Percentiles rank a stretch among this genome's conserved stretches.
These are phyloP conservation scores for Chloroceryle amazona DNA, from an alignment of 2,797 vertebrate species.

Conservation along the genomic window DNA sequence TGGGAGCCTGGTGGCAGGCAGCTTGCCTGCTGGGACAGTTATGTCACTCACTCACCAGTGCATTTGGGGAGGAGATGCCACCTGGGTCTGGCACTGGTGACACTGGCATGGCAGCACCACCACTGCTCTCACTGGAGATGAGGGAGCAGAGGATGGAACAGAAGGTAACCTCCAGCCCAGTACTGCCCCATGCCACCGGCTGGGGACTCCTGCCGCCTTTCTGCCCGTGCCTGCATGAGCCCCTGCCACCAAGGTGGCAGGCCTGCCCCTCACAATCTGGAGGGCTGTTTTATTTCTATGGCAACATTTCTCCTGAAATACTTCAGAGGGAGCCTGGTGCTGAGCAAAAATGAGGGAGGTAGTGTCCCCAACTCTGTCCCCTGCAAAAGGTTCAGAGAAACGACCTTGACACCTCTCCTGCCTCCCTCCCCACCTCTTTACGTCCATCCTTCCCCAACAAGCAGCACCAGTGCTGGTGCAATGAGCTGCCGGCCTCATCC, in stretches of 20 bases:
- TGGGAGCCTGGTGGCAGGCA: not conserved
- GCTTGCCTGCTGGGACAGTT: not conserved
- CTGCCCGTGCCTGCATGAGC: not conserved
- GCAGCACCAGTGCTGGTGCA: rapidly evolving
- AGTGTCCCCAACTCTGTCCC: not conserved
- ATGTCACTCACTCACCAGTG: not conserved
- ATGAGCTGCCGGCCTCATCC: not conserved
- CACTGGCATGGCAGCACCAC: not conserved
- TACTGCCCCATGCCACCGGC: rapidly evolving
- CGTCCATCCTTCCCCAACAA: not conserved
- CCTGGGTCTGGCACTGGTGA: not conserved
- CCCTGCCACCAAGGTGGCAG: not conserved
- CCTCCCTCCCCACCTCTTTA: not conserved
- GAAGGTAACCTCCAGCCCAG: not conserved
- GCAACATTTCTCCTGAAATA: constrained; percentile 49
- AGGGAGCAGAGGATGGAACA: not conserved
- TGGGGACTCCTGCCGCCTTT: not conserved
- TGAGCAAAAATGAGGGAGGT: not conserved
- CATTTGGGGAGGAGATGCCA: not conserved
- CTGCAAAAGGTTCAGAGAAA: not conserved
- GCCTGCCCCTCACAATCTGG: constrained; percentile 34
- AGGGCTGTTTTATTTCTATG: constrained; percentile 49
- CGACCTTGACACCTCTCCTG: not conserved
- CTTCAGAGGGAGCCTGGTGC: constrained; percentile 8
- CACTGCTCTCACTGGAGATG: not conserved